Conservation (phyloP, 1,140 invertebrate species). For the Stegodyphus mimosarum region DNA sequence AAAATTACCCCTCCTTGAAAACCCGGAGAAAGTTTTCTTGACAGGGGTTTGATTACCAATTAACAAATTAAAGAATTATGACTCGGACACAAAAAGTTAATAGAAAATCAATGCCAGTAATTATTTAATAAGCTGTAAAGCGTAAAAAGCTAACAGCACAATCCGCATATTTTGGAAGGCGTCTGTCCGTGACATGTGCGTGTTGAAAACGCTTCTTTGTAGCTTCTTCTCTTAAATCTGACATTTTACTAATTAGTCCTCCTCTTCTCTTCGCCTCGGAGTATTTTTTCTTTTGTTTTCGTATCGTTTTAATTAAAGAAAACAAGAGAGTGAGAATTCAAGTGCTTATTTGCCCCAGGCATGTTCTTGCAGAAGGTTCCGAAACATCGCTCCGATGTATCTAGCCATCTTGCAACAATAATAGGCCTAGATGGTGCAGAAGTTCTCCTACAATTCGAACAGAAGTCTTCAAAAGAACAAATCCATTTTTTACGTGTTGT, state of each 20-base stretch:
- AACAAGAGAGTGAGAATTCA: slow-evolving; percentile 42
- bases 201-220: slow-evolving; percentile 26
- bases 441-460: not conserved
- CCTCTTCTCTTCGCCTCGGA: not conserved
- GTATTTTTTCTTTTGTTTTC: slow-evolving; percentile 57
- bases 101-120: slow-evolving; percentile 60
- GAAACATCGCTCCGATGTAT: too few species aligned
- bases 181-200: slow-evolving; percentile 34
- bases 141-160: slow-evolving; percentile 33
- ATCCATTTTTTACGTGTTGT: not conserved
- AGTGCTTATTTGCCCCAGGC: slow-evolving; percentile 52
- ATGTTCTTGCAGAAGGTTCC: not conserved
- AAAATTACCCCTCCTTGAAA: slow-evolving; percentile 25
- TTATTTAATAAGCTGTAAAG: slow-evolving; percentile 58
- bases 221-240: slow-evolving; percentile 57
- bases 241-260: slow-evolving; percentile 58
- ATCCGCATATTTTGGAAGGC: slow-evolving; percentile 15
- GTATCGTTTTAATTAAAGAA: slow-evolving; percentile 61
- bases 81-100: slow-evolving; percentile 61
- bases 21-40: slow-evolving; percentile 50
- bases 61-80: slow-evolving; percentile 62
- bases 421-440: not conserved
- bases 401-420: not conserved
- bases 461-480: not conserved
- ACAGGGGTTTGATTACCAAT: slow-evolving; percentile 61